Evolutionary conservation across 1,140 invertebrate genomes (phyloP).

Genomic region (Penaeus japonicus): DNA sequence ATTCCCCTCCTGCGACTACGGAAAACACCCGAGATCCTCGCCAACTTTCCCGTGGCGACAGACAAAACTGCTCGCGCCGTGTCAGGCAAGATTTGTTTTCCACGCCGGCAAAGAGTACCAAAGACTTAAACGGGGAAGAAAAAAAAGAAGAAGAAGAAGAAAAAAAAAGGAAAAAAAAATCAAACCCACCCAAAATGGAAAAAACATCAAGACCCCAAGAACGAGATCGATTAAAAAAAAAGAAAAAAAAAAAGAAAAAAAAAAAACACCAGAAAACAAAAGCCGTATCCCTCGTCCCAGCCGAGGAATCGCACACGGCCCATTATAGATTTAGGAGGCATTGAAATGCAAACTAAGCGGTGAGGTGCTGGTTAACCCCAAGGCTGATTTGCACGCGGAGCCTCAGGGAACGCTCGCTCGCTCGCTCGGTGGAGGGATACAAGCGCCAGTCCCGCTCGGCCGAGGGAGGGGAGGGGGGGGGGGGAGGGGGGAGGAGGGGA

Average conservation of each 20-base stretch:
- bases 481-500: too few species aligned
- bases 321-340: constrained; percentile 27
- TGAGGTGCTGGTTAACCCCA: constrained; percentile 16
- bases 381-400: not conserved
- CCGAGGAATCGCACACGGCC: not conserved
- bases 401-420: too few species aligned
- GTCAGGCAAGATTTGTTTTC: not conserved
- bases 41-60: not conserved
- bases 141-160: too few species aligned
- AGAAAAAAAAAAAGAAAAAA: not conserved
- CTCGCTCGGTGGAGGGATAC: too few species aligned
- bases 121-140: too few species aligned
- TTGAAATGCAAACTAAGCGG: constrained; percentile 36
- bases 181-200: too few species aligned
- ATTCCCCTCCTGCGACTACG: not conserved
- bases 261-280: not conserved
- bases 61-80: too few species aligned
- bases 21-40: not conserved
- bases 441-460: too few species aligned
- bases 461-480: too few species aligned
- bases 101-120: too few species aligned
- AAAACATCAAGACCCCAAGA: too few species aligned
- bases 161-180: too few species aligned
- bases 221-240: not conserved
- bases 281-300: not conserved